Percentiles rank a stretch among this genome's conserved stretches.
Evolutionary conservation across 1,140 invertebrate genomes (phyloP).

Genomic region (Brachystomella parvula): DNA sequence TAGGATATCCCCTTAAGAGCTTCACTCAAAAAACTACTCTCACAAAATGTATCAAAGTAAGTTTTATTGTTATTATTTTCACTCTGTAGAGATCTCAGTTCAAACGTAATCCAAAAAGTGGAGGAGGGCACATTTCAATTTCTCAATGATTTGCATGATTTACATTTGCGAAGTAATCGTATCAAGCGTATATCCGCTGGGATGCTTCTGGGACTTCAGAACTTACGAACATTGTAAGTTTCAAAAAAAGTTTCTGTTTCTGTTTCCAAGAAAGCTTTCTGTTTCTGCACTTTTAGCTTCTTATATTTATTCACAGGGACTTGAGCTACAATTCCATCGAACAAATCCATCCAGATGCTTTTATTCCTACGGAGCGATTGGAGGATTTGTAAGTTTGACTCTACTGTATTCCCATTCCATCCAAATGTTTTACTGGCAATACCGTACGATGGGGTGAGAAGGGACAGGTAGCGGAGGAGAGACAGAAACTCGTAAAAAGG

Average conservation of each 20-base stretch:
- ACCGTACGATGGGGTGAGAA: too few relatives aligned
- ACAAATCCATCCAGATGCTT: conserved; percentile 75
- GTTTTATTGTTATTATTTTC: not conserved
- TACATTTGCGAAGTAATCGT: conserved; percentile 73
- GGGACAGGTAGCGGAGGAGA: too few relatives aligned
- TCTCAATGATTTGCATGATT: conserved; percentile 67
- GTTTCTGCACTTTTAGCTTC: too few relatives aligned
- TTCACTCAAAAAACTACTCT: not conserved
- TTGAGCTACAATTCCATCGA: conserved; percentile 77
- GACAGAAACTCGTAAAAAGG: too few relatives aligned
- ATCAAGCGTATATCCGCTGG: conserved; percentile 64
- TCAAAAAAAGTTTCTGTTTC: too few relatives aligned
- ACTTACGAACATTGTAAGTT: conserved; percentile 74
- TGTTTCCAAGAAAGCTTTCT: too few relatives aligned
- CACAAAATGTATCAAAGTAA: not conserved
- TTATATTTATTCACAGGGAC: conserved; percentile 57
- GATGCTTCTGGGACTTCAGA: conserved; percentile 68
- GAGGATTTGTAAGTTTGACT: conserved; percentile 76
- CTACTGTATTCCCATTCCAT: not conserved
- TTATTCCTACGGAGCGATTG: conserved; percentile 64
- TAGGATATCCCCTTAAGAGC: not conserved
- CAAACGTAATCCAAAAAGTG: conserved; percentile 67
- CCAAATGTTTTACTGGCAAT: too few relatives aligned
- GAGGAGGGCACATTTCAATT: conserved; percentile 60
- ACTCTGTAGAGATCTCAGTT: conserved; percentile 69